These are phyloP conservation scores for Oryctes rhinoceros DNA, from an alignment of 1,140 invertebrate species.

Conservation along the genomic window DNA sequence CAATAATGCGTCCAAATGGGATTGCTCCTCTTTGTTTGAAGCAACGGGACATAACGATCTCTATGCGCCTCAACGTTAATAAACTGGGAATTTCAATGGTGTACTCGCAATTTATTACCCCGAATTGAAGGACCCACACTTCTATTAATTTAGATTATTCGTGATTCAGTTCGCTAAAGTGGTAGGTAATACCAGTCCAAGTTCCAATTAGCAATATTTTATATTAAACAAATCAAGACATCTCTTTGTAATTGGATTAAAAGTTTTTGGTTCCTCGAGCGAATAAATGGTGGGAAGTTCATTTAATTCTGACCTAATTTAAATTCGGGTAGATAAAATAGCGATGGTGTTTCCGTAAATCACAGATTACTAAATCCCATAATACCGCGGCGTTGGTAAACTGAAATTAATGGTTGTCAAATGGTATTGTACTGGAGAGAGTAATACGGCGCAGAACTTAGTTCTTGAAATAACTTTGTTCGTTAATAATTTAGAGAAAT, in stretches of 20 bases:
- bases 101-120: neutral
- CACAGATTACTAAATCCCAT: constrained; percentile 1
- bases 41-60: neutral
- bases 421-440: neutral
- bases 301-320: constrained; percentile 6
- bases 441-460: neutral
- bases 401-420: neutral
- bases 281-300: neutral
- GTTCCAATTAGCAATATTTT: too few species aligned
- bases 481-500: too few species aligned
- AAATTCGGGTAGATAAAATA: neutral
- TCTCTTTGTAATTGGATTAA: neutral
- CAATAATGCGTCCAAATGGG: neutral
- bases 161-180: too few species aligned
- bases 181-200: too few species aligned
- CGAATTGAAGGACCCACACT: too few species aligned
- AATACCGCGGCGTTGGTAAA: neutral
- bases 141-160: too few species aligned
- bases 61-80: neutral
- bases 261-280: neutral
- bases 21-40: neutral
- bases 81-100: neutral
- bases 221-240: too few species aligned
- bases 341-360: neutral
- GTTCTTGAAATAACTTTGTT: neutral